Evolutionary conservation across 2,888 invertebrate species (phyloP).

Genomic region (Vannuccia rotundouncinata): DNA sequence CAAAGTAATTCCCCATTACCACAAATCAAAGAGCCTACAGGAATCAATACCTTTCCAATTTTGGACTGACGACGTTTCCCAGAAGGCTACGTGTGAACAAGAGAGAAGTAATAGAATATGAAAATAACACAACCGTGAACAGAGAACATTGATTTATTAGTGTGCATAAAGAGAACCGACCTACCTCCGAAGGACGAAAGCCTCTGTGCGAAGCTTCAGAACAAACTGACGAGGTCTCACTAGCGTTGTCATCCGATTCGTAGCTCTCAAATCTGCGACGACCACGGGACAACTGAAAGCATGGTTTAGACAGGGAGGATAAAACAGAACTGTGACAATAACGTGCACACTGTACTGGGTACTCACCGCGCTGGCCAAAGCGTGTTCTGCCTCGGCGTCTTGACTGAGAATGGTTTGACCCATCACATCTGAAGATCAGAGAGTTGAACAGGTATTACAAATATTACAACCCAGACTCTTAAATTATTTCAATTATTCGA

Average conservation of each 20-base stretch:
- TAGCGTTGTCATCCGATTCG: conserved; percentile 49
- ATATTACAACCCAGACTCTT: no score
- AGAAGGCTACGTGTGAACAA: not conserved
- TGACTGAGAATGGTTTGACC: conserved; percentile 68
- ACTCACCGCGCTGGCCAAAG: conserved; percentile 68
- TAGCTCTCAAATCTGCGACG: conserved; percentile 29
- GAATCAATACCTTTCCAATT: conserved; percentile 21
- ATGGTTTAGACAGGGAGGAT: not conserved
- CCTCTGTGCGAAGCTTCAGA: conserved; percentile 63
- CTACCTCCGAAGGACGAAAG: not conserved
- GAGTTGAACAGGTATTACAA: not conserved
- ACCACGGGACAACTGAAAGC: conserved; percentile 28
- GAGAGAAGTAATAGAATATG: not conserved
- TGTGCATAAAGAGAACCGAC: not conserved
- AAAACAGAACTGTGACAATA: no score
- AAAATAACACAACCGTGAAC: not conserved
- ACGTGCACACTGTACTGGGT: no score
- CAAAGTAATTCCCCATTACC: no score
- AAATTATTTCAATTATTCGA: no score
- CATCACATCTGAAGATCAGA: conserved; percentile 39
- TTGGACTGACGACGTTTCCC: not conserved
- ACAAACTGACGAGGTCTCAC: conserved; percentile 89
- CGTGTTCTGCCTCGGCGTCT: conserved; percentile 75
- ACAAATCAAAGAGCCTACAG: no score
- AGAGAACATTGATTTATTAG: not conserved